Base-by-base conservation (phyloP, 2,888 invertebrate species). In the Zaprionus bogoriensis region DNA sequence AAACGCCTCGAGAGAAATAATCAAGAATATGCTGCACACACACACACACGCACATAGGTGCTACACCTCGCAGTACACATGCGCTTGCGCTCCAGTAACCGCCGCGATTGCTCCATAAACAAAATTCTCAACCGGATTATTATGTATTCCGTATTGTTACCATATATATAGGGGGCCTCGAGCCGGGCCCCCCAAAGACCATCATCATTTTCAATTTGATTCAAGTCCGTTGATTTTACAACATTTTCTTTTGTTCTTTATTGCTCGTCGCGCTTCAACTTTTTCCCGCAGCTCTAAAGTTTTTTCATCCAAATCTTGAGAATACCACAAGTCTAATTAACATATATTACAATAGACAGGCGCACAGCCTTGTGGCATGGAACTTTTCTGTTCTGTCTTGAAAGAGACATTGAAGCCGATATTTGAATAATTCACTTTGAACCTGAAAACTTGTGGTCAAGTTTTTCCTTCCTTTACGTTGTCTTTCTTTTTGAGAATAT, bases 1-100 rank as follows among this genome's bases (percentile, higher is more conserved):
- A 75, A 72, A 68, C 58, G 58, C 63, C 58, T 28, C 55, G 39
- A 66, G 52, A 68, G 53, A 75, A 55, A 75, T 68, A 68, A 68
- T 75, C 54, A 75, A 72, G 76, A 70, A 74, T 65, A 55, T 60
- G 61, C 32, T 14, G 9, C 55, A 22, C 2, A 27, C n/a, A 27
- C 48, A 48, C 12, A 45, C 17, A 28, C 17, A 32, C n/a, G 32
- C 5, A 23, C 52, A 19, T n/a, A 39, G 10, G 19, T 39, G 10
- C 17, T 14, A 14, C 17, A 36, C 3, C 14, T 39, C 4, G 4
- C n/a, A 39, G n/a, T 9, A 10, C 27, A 27, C 45, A n/a, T 36
- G 48, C 48, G 48, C 41, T n/a, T 50, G 48, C 57, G 57, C 48
- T 57, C 41, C 41, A 57, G 19, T 50, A 50, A 50, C 42, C 41